Base-by-base conservation (phyloP, 1,140 invertebrate species). In the Drosophila navojoa region DNA sequence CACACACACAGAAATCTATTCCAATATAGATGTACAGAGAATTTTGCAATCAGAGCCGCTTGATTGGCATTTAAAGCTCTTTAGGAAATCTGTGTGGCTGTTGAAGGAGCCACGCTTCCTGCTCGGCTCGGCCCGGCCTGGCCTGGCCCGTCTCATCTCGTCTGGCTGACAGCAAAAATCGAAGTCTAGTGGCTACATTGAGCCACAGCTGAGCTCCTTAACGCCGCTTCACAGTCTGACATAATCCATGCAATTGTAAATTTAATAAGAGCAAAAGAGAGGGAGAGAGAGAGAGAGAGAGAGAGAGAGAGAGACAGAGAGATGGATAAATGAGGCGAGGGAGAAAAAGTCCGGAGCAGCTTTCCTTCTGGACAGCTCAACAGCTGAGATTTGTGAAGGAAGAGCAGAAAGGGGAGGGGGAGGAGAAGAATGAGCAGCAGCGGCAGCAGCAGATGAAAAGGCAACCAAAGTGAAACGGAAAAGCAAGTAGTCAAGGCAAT, bases 31-130 rank as follows among this genome's bases (percentile, higher is more conserved):
- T 25, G 70, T 19, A 54, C 1, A 27, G 16, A 49, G 49, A 44
- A 15, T 52, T 53, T 45, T 61, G 49, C 64, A 74, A 87, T 86
- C 82, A 76, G 82, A 78, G 76, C 71, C 59, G 53, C 82, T 74
- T 85, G 82, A 87, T 86, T 86, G 82, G 79, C 82, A 86, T 86
- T 86, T 87, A 87, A 87, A 86, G 82, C 82, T 87, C 81, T 87
- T 86, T 72, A 76, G 81, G 70, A 81, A 69, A 80, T 79, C 69
- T 79, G 54, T 79, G 54, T 70, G 77, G 81, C 55, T 68, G 62
- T 79, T 53, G 77, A 67, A 59, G 61, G 60, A 57, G 73, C 54
- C 38, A 32, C 60, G 52, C 38, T 53, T 15, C 62, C 64, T 22
- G 22, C 16, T 22, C 42, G 13, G 7, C 42, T 16, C 42, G 42